Evolutionary conservation across 1,140 invertebrate species (phyloP).

Genomic region (Scylla paramamosain): DNA sequence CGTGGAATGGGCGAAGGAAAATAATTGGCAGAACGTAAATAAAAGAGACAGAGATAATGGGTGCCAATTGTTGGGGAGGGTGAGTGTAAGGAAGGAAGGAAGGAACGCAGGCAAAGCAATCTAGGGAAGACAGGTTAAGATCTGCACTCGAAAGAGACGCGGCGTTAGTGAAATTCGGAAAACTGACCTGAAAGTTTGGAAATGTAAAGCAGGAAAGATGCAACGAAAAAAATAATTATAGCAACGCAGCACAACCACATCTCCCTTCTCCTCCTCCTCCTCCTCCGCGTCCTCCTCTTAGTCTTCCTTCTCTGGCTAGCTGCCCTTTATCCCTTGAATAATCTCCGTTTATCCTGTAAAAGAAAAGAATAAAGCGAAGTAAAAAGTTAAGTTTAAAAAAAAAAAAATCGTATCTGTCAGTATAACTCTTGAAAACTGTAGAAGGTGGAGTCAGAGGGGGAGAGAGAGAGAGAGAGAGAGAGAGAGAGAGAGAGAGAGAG

Average conservation of each 20-base stretch:
- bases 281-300: background rate
- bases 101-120: background rate
- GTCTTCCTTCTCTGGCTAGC: background rate
- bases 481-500: background rate
- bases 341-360: background rate
- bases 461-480: too few species aligned
- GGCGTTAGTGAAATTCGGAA: too few species aligned
- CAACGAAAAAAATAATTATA: background rate
- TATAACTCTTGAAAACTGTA: constrained; percentile 15
- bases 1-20: too few species aligned
- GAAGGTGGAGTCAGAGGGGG: background rate
- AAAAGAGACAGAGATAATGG: background rate
- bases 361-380: background rate
- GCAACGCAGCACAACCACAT: background rate
- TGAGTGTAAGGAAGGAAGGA: background rate
- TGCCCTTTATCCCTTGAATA: background rate
- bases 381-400: background rate
- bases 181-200: background rate
- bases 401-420: background rate
- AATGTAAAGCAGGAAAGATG: background rate
- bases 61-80: background rate
- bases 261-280: background rate
- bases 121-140: too few species aligned
- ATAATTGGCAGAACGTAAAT: too few species aligned
- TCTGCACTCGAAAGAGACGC: too few species aligned